Evolutionary conservation across 2,113 vertebrate species (phyloP).

Genomic region (Callipepla squamata): DNA sequence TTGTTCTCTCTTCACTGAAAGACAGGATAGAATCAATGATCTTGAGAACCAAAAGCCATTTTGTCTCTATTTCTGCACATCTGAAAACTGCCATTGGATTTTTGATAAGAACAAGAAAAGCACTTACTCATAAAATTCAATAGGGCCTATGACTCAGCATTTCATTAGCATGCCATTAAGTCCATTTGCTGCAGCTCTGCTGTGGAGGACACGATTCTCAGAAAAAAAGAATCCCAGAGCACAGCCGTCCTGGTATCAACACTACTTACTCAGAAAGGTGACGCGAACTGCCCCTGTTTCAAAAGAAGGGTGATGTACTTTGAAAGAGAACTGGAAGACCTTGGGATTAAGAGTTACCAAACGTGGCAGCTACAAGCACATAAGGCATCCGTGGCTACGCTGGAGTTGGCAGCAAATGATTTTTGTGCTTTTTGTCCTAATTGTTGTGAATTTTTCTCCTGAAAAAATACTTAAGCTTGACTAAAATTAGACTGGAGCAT

Average conservation of each 20-base stretch:
- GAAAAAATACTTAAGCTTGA: background rate
- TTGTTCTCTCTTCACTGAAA: background rate
- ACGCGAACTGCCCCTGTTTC: background rate
- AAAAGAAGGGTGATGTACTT: background rate
- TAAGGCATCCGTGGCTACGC: background rate
- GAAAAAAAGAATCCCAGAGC: background rate
- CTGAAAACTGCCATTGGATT: background rate
- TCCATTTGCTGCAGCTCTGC: background rate
- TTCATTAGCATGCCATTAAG: background rate
- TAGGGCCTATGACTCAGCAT: rapidly evolving
- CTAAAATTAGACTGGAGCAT: background rate
- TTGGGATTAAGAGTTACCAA: background rate
- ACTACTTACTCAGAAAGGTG: background rate
- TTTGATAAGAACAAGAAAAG: background rate
- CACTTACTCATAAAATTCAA: slow-evolving; percentile 10
- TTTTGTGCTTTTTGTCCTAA: background rate
- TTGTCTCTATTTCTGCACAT: background rate
- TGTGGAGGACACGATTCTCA: background rate
- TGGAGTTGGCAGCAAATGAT: background rate
- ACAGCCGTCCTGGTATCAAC: background rate
- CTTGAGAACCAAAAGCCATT: background rate
- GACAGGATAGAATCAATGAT: background rate
- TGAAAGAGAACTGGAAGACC: background rate
- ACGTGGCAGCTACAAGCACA: background rate
- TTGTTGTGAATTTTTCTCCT: background rate